Evolutionary conservation across 2,888 invertebrate species (phyloP).

Genomic region (Portevinia maculata): DNA sequence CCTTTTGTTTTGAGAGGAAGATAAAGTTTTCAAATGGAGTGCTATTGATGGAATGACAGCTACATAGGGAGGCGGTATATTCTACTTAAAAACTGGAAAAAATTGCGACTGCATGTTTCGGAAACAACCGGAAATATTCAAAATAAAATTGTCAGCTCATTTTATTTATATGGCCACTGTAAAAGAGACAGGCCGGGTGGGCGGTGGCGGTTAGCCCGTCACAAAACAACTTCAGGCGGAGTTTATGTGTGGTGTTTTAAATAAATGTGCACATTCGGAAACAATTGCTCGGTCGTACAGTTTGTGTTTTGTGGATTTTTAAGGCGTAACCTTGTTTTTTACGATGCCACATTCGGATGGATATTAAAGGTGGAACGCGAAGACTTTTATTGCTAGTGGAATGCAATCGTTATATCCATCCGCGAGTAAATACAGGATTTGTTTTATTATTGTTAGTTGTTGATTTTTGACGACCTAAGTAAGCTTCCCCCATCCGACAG

Average conservation of each 20-base stretch:
- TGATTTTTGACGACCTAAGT: too few species aligned
- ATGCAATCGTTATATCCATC: not conserved
- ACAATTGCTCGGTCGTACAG: conserved; percentile 2
- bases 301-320: conserved; percentile 8
- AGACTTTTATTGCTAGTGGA: not conserved
- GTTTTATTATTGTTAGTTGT: not conserved
- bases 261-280: conserved; percentile 43
- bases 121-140: conserved; percentile 58
- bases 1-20: conserved; percentile 52
- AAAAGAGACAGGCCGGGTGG: conserved; percentile 42
- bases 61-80: conserved; percentile 1
- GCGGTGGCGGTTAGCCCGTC: conserved; percentile 38
- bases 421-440: not conserved
- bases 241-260: conserved; percentile 57
- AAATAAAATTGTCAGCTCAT: conserved; percentile 70
- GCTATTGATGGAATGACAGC: conserved; percentile 57
- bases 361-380: conserved; percentile 5
- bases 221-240: conserved; percentile 18
- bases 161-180: conserved; percentile 64
- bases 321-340: not conserved
- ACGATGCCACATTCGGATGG: not conserved
- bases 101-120: conserved; percentile 9
- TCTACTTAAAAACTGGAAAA: not conserved
- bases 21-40: conserved; percentile 65
- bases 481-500: too few species aligned